Conservation (phyloP, 2,888 invertebrate genomes). For the Brassicogethes aeneus region DNA sequence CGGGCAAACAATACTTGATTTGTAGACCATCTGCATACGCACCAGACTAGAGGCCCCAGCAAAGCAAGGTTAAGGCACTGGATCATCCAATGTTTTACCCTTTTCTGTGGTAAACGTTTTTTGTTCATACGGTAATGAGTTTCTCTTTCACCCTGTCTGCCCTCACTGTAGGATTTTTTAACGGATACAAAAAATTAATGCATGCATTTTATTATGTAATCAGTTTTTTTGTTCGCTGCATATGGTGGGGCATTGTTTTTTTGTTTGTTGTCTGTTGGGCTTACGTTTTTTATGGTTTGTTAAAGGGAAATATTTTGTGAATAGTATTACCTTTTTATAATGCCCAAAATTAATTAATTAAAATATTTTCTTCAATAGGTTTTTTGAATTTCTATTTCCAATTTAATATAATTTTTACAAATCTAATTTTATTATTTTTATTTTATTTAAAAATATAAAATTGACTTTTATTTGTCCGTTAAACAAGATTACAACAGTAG, state of each 20-base stretch:
- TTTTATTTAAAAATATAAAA: too few species aligned
- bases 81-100: conserved; percentile 17
- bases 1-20: conserved; percentile 37
- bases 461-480: conserved; percentile 1
- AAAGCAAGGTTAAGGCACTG: conserved; percentile 13
- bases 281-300: background rate
- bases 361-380: too few species aligned
- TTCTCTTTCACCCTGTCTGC: conserved; percentile 16
- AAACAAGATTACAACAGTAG: background rate
- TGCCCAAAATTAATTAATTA: too few species aligned
- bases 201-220: background rate
- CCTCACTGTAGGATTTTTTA: background rate
- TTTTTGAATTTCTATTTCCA: too few species aligned
- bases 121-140: conserved; percentile 26
- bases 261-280: background rate
- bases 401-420: too few species aligned
- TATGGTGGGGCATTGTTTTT: background rate
- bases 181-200: background rate
- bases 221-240: background rate
- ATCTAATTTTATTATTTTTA: too few species aligned
- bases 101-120: conserved; percentile 20
- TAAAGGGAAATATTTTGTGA: too few species aligned
- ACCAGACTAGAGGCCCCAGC: conserved; percentile 11
- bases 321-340: too few species aligned
- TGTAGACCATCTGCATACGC: conserved; percentile 38